Conservation (phyloP, 1,140 invertebrate species). For the Drosophila ercepeae region DNA sequence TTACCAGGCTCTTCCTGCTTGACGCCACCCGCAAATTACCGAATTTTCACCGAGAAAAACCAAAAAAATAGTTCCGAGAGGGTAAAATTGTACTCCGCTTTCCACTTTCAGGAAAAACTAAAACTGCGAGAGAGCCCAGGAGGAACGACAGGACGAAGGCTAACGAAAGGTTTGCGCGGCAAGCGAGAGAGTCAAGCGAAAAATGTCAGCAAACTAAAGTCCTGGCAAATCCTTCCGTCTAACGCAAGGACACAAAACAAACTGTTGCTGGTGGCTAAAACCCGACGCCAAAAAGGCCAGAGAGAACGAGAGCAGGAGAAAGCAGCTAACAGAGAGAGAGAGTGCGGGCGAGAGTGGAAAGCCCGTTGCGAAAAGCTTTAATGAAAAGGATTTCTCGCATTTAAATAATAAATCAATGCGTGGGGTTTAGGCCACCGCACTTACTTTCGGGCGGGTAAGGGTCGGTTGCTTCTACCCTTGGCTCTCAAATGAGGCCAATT, state of each 20-base stretch:
- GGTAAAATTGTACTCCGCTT: conserved; percentile 3
- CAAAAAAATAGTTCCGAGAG: neutral
- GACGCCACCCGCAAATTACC: neutral
- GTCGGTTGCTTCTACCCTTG: neutral
- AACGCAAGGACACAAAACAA: conserved; percentile 67
- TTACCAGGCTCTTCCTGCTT: conserved; percentile 32
- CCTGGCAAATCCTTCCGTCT: conserved; percentile 56
- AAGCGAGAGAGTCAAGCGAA: conserved; percentile 7
- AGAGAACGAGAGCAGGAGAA: conserved; percentile 14
- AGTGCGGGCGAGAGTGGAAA: conserved; percentile 5
- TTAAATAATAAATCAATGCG: conserved; percentile 74
- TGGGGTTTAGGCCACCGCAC: conserved; percentile 14
- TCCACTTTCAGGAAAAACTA: conserved; percentile 6
- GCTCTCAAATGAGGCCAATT: conserved; percentile 52
- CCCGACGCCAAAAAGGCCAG: conserved; percentile 17
- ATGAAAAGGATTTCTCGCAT: conserved; percentile 58
- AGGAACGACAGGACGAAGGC: neutral
- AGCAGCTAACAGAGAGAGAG: conserved; percentile 1
- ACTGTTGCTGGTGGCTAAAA: conserved; percentile 61
- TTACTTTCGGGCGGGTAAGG: conserved; percentile 1
- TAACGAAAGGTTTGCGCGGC: conserved; percentile 15
- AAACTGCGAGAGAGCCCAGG: conserved; percentile 5
- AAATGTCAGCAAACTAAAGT: conserved; percentile 22
- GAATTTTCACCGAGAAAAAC: neutral
- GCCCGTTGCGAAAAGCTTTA: conserved; percentile 58